Base-by-base conservation (phyloP, 2,888 invertebrate genomes). In the Willowsia nigromaculata region DNA sequence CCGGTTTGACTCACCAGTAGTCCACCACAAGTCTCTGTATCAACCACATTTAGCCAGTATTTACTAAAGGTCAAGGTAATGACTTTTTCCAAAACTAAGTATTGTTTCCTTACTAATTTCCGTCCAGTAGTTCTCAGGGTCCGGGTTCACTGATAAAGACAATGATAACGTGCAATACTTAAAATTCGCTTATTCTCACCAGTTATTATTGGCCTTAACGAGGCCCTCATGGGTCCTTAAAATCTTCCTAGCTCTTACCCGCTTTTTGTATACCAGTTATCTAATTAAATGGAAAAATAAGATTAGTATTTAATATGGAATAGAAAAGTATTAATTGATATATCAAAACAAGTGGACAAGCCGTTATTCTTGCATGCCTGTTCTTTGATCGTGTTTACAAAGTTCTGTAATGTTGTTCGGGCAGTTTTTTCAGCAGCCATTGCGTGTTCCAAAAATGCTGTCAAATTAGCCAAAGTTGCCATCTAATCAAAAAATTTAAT, bases 1-100 rank as follows among this genome's bases (percentile, higher is more conserved):
- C 91, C 91, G 6, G 88, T 80, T 83, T 90, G 90, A 7, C 88
- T 85, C 9, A 91, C 74, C n/a, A 91, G 9, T 22, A 91, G 11
- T 40, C 90, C 91, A n/a, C 91, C 91, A 43, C 91, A 91, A 7
- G 40, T 56, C 37, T 62, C 53, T 81, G 37, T 81, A 15, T 22
- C 33, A 18, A 22, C 22, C 2, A 40, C 3, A 43, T 56, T 4
- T 22, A 56, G 56, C 6, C 50, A 50, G n/a, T 37, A 9, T 76
- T 22, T 43, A 47, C 9, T 33, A 4, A 33, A 43, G 78, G n/a
- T n/a, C n/a, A n/a, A n/a, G n/a, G n/a, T n/a, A 30, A 50, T 37
- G 37, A 6, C 22, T 53, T 53, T 53, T 59, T 50, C n/a, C 22
- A 22, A 3, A n/a, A n/a, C n/a, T 56, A 4, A 6, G 53, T 27